phyloP scores from a whole-genome alignment of 2,113 vertebrate species.

The Thermophis baileyi region DNA sequence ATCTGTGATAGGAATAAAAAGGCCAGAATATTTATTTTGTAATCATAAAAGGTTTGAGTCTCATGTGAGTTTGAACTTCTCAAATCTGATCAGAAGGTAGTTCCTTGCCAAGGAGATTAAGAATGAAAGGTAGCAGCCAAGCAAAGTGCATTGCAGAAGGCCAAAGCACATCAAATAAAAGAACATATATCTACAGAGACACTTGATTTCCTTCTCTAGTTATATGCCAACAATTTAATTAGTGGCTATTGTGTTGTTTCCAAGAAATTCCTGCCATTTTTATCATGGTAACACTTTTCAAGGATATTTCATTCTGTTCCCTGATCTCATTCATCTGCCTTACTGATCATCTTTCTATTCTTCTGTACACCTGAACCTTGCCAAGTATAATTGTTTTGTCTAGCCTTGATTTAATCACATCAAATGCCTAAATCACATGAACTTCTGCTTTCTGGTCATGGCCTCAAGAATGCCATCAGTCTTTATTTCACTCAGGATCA shows the following conservation, averaged over 20 bases:
- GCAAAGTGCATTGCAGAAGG: neutral
- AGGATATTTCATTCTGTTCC: neutral
- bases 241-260: neutral
- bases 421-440: neutral
- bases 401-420: neutral
- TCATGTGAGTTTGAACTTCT: neutral
- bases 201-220: neutral
- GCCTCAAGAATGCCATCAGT: neutral
- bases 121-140: neutral
- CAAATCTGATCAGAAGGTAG: neutral
- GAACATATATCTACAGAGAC: neutral
- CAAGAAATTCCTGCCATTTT: neutral
- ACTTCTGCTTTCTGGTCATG: neutral
- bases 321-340: neutral
- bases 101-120: neutral
- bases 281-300: neutral
- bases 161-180: neutral
- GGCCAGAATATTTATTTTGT: neutral
- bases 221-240: neutral
- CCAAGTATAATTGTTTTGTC: neutral
- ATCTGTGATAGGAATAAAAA: neutral
- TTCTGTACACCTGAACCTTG: neutral
- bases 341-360: neutral
- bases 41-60: neutral
- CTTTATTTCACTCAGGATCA: neutral